These are phyloP conservation scores for Conops quadrifasciatus DNA, from an alignment of 2,888 invertebrate genomes.

Conservation along the genomic window DNA sequence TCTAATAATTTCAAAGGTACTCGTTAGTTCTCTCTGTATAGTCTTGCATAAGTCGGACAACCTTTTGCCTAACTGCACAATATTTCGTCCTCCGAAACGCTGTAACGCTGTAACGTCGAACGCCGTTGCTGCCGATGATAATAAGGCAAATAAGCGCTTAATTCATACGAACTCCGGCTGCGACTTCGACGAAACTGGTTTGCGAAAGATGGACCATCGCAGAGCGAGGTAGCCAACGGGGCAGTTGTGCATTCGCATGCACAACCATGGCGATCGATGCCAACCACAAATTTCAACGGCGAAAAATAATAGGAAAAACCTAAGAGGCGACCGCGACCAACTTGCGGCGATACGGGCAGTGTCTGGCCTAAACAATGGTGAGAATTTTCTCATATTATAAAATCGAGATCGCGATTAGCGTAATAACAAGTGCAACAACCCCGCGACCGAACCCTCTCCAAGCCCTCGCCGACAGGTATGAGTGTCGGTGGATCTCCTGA, in stretches of 20 bases:
- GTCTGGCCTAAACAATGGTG: slow-evolving; percentile 58
- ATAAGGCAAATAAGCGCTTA: neutral
- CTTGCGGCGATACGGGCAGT: slow-evolving; percentile 26
- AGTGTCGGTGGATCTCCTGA: neutral
- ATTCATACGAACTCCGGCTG: slow-evolving; percentile 22
- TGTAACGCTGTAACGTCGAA: neutral
- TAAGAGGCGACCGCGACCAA: slow-evolving; percentile 32
- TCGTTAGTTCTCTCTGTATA: too few relatives aligned
- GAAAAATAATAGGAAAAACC: slow-evolving; percentile 35
- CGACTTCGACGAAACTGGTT: slow-evolving; percentile 22
- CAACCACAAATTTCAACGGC: neutral
- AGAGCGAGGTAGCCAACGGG: neutral
- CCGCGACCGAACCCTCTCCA: slow-evolving; percentile 42
- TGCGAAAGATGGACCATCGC: slow-evolving; percentile 10
- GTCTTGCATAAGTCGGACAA: too few relatives aligned
- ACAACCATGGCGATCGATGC: neutral
- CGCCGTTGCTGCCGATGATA: slow-evolving; percentile 21
- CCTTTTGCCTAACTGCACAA: too few relatives aligned
- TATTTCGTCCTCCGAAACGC: too few relatives aligned
- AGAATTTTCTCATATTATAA: slow-evolving; percentile 66
- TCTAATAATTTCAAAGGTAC: too few relatives aligned
- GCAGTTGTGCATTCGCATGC: slow-evolving; percentile 35
- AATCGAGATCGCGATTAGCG: slow-evolving; percentile 61
- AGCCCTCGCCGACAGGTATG: slow-evolving; percentile 5
- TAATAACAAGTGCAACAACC: slow-evolving; percentile 48